Evolutionary conservation across 64 coral and sea anemone genomes (phyloP).

Genomic region (Catalaphyllia jardinei): DNA sequence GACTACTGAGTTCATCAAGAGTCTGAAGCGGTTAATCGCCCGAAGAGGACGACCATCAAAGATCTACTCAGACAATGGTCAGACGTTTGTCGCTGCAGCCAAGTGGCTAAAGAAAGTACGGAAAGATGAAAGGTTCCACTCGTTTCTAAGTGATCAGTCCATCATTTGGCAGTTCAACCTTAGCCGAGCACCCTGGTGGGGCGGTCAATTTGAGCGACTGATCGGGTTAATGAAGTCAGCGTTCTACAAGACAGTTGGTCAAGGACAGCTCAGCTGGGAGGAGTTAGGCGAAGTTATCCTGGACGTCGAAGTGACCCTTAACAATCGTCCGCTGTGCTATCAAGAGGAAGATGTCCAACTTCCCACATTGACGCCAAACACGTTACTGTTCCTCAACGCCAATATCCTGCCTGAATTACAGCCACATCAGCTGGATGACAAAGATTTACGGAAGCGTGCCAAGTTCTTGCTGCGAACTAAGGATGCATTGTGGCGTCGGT

Average conservation of each 20-base stretch:
- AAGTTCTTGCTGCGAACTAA: background rate
- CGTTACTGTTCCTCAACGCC: background rate
- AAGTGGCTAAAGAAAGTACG: no score
- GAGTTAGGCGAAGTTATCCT: background rate
- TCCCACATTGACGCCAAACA: background rate
- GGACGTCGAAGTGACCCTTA: background rate
- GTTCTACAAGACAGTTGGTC: conserved; percentile 11
- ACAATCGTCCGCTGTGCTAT: conserved; percentile 33
- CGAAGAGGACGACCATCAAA: no score
- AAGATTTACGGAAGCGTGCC: background rate
- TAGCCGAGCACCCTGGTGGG: conserved; percentile 33
- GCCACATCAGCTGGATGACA: background rate
- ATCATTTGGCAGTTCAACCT: conserved; percentile 34
- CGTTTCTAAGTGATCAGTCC: no score
- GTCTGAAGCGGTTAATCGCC: no score
- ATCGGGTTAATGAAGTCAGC: conserved; percentile 26
- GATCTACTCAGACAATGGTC: no score
- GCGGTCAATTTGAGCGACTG: conserved; percentile 31
- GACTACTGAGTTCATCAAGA: no score
- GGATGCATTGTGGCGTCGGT: background rate
- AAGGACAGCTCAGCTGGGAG: conserved; percentile 6
- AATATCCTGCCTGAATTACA: background rate
- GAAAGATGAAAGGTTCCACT: no score
- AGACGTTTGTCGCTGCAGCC: no score
- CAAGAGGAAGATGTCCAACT: conserved; percentile 14